Base-by-base conservation (phyloP, 2,888 invertebrate species). In the Trimorus sp. region DNA sequence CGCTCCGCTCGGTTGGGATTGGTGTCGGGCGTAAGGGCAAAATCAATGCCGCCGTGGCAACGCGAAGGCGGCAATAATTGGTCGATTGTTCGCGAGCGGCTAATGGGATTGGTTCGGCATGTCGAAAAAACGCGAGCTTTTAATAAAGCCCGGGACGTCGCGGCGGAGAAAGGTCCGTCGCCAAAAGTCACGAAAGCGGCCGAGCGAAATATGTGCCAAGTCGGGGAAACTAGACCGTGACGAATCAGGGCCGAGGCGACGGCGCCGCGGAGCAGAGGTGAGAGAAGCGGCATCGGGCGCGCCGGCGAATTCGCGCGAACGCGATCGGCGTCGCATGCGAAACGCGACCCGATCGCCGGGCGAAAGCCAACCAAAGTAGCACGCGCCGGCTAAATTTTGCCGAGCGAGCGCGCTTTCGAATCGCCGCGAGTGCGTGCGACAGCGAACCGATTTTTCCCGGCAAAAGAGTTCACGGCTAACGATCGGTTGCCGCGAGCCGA, bases 171-270 rank as follows among this genome's bases (percentile, higher is more conserved):
- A 81, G 76, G 76, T 73, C 66, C 11, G 68, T 79, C 77, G 84
- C 78, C 79, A 82, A 84, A 79, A 83, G 83, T 84, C 83, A 84
- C 80, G 83, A 81, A 82, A 81, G 79, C 69, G 45, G 82, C 15
- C 26, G 26, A 26, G 26, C 26, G 68, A 77, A 79, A 79, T 83
- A 83, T 81, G 74, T 78, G 79, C 82, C 80, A 74, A 82, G 82
- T 77, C 78, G 84, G 82, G 86, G 85, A 88, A 89, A 88, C 86
- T 88, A 88, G 88, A 88, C 86, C 88, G 88, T 88, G 85, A 88
- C 88, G 87, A 86, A 87, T 88, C 87, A 83, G 86, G 85, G 84
- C 83, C 85, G 84, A 83, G 68, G 65, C 84, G 86, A 85, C 84
- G 86, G 9, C 40, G n/a, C 85, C 83, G 78, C 68, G 83, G 77